Conservation (phyloP, 2,113 vertebrate genomes). For the Gasterosteus aculeatus region DNA sequence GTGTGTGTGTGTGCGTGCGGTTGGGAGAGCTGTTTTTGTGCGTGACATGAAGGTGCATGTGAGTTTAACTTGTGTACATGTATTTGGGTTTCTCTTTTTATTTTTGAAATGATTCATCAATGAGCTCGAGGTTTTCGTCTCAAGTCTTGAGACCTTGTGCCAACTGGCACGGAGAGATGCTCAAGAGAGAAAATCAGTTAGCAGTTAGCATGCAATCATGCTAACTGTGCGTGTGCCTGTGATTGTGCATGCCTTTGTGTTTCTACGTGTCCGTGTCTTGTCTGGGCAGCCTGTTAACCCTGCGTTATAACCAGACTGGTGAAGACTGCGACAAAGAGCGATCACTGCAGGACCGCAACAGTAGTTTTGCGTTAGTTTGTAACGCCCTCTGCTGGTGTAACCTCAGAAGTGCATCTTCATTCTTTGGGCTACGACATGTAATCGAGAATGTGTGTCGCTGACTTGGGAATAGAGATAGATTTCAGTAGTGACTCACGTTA, state of each 20-base stretch:
- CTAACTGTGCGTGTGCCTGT: conserved; percentile 15
- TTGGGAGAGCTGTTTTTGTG: conserved; percentile 75
- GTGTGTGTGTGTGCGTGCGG: conserved; percentile 56
- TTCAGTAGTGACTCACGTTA: background rate
- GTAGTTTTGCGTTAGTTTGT: conserved; percentile 40
- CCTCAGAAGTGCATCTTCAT: conserved; percentile 36
- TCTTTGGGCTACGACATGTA: background rate
- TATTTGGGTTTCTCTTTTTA: background rate
- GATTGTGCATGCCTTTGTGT: conserved; percentile 44
- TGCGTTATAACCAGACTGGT: conserved; percentile 48
- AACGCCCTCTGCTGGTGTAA: conserved; percentile 71
- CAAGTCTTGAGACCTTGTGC: background rate
- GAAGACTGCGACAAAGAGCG: conserved; percentile 75
- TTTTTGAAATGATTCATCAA: background rate
- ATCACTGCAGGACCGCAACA: conserved; percentile 59
- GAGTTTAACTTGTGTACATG: background rate
- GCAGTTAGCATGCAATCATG: background rate
- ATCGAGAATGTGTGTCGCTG: background rate
- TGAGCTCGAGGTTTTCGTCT: background rate
- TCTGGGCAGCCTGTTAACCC: conserved; percentile 45
- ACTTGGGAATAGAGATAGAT: background rate
- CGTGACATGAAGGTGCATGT: conserved; percentile 12
- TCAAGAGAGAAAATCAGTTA: background rate
- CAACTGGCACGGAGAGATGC: too few species aligned
- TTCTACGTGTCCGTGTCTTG: conserved; percentile 15